These are phyloP conservation scores for Sebastes goodei DNA, from an alignment of 2,797 vertebrate species.

Conservation along the genomic window DNA sequence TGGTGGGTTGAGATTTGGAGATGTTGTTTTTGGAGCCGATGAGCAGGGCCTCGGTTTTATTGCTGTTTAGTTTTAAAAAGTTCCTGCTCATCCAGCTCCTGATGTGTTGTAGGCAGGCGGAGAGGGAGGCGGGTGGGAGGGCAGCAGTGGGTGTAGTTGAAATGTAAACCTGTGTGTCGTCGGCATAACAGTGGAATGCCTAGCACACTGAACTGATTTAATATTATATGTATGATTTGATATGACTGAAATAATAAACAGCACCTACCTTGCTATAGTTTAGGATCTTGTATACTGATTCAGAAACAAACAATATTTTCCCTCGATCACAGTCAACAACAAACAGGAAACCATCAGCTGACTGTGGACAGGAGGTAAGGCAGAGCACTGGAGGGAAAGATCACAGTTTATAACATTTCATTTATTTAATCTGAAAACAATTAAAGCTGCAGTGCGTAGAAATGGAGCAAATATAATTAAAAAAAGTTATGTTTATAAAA, in stretches of 20 bases:
- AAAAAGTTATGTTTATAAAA: too few relatives aligned
- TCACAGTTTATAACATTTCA: not conserved
- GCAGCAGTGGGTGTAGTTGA: too few relatives aligned
- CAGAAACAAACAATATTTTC: conserved; percentile 93
- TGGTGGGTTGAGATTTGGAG: too few relatives aligned
- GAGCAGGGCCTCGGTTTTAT: too few relatives aligned
- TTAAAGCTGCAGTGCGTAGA: too few relatives aligned
- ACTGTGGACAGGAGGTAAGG: conserved; percentile 72
- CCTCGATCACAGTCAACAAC: conserved; percentile 92
- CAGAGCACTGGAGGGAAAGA: not conserved
- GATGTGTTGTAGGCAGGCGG: too few relatives aligned
- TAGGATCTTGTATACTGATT: conserved; percentile 90
- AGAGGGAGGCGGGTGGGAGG: too few relatives aligned
- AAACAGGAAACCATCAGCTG: conserved; percentile 92
- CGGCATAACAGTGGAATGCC: not conserved
- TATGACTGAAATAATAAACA: not conserved
- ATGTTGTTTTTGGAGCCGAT: too few relatives aligned
- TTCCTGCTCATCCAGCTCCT: too few relatives aligned
- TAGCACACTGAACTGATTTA: not conserved
- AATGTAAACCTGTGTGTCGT: too few relatives aligned
- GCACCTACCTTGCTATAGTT: conserved; percentile 90
- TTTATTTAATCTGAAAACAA: not conserved
- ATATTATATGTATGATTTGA: not conserved
- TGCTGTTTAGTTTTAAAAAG: too few relatives aligned
- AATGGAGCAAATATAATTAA: too few relatives aligned